Evolutionary conservation across 2,888 invertebrate species (phyloP).

Genomic region (Harmothoe impar): DNA sequence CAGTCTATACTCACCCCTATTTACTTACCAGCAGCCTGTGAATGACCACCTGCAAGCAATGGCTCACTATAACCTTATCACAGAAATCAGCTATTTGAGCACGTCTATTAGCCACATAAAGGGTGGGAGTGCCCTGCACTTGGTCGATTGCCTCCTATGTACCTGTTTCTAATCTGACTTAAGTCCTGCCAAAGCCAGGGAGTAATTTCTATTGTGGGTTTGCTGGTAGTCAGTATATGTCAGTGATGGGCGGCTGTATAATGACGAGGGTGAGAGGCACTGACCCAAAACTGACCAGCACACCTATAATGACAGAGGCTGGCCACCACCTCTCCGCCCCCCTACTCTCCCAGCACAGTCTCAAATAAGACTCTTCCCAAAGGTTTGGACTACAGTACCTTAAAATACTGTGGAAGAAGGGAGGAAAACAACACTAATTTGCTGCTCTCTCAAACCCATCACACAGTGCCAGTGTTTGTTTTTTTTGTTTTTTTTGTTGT

Average conservation of each 20-base stretch:
- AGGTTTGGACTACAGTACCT: too few relatives aligned
- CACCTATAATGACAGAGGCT: neutral
- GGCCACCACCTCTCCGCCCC: too few relatives aligned
- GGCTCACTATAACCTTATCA: neutral
- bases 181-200: neutral
- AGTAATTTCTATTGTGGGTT: neutral
- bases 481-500: too few relatives aligned
- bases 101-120: neutral
- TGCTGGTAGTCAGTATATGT: neutral
- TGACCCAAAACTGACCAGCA: neutral
- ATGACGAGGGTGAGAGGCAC: neutral
- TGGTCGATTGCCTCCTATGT: neutral
- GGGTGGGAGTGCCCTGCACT: neutral
- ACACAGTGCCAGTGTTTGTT: too few relatives aligned
- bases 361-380: too few relatives aligned
- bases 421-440: too few relatives aligned
- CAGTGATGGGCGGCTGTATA: neutral
- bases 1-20: too few relatives aligned
- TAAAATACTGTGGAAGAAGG: too few relatives aligned
- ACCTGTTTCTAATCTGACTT: neutral
- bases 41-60: too few relatives aligned
- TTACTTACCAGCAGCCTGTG: too few relatives aligned
- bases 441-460: too few relatives aligned
- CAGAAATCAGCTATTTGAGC: constrained; percentile 18
- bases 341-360: too few relatives aligned